Evolutionary conservation across 2,113 vertebrate genomes (phyloP), one percentile per base, ranked within the genome.

Genomic region (Microcebus jonahi): DNA sequence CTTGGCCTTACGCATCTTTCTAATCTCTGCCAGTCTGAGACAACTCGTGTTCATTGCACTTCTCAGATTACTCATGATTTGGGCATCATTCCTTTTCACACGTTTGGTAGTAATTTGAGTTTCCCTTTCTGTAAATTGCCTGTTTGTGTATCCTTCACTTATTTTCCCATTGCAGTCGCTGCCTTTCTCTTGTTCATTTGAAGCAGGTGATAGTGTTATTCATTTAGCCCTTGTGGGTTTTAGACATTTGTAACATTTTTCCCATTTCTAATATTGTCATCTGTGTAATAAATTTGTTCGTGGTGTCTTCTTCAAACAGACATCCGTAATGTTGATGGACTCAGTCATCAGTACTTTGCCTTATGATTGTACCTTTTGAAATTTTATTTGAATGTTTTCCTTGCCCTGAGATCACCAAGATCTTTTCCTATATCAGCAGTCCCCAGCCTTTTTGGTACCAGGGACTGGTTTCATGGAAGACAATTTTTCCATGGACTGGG

Each of bases 311-410:
- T 55, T 59, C 29, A 45, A 96, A 83, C 29, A 75, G 88, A 45
- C 96, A 84, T 13, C 25, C 76, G 63, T 80, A 63, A 39, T 84
- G 25, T 68, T 79, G 71, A 76, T 36, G 6, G 5, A 84, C 12
- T 86, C 84, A 70, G 14, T 63, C 36, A 57, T 88, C 36, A 77
- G 20, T 68, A 68, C 21, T 61, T 93, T 53, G 39, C 39, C 27
- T 95, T 90, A 57, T 73, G 65, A 93, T 45, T 36, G 29, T 88
- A 36, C 45, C 65, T 96, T 91, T 89, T 82, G 45, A 89, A 94
- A 82, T 59, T 82, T 57, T 93, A 17, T 73, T 82, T 65, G 68
- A 25, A 71, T 39, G 0, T 50, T 84, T 93, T 88, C 25, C 53
- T 70, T 77, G 45, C 31, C 34, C 53, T 36, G 42, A 36, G 36